Evolutionary conservation across 2,888 invertebrate species (phyloP).

Genomic region (Agrochola circellaris): DNA sequence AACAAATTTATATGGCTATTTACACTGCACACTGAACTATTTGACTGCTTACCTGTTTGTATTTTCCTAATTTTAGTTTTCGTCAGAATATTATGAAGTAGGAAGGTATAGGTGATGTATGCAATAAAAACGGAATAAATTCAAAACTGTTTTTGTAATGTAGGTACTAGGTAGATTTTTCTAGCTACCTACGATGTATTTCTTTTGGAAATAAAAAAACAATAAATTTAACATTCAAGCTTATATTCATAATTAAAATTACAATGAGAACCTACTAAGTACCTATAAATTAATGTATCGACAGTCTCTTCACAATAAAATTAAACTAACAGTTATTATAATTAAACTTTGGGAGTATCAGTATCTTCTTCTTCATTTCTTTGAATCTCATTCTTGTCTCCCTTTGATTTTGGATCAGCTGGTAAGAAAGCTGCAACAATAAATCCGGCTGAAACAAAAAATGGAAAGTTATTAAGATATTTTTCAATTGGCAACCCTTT

Average conservation of each 20-base stretch:
- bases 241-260: slow-evolving; percentile 15
- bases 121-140: neutral
- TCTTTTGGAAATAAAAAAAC: neutral
- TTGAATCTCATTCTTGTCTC: neutral
- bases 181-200: neutral
- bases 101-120: neutral
- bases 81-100: neutral
- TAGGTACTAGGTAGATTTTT: no score
- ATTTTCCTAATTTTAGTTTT: neutral
- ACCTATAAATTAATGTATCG: slow-evolving; percentile 1
- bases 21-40: neutral
- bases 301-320: slow-evolving; percentile 30
- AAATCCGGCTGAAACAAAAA: slow-evolving; percentile 80
- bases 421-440: slow-evolving; percentile 78
- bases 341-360: slow-evolving; percentile 15
- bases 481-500: neutral
- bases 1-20: neutral
- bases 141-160: neutral
- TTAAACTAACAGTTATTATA: slow-evolving; percentile 1
- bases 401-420: slow-evolving; percentile 65
- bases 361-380: slow-evolving; percentile 11
- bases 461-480: neutral
- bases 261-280: slow-evolving; percentile 16
- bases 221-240: neutral
- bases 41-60: neutral